phyloP scores from a whole-genome alignment of 2,797 vertebrate species.

The Hoplostethus atlanticus region DNA sequence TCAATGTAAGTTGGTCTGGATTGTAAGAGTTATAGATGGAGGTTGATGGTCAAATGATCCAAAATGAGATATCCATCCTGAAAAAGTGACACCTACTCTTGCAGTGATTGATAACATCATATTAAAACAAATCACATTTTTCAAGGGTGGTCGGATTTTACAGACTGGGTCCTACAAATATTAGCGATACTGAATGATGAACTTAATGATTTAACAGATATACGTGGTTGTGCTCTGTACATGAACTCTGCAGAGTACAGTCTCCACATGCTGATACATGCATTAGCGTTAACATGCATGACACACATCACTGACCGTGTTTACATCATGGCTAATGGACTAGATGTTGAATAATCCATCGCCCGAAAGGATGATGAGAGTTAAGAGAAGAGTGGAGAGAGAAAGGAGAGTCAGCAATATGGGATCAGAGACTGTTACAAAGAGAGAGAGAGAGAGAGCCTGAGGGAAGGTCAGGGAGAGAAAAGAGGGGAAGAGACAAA shows the following conservation, averaged over 20 bases:
- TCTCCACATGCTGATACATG: neutral
- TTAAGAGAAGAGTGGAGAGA: neutral
- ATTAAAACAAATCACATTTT: too few relatives aligned
- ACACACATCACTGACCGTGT: slow-evolving; percentile 17
- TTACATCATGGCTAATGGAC: slow-evolving; percentile 38
- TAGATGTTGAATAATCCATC: slow-evolving; percentile 48
- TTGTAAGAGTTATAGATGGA: too few relatives aligned
- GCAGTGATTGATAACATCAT: too few relatives aligned
- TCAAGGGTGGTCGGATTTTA: too few relatives aligned
- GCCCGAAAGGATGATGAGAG: neutral
- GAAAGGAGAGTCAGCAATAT: neutral
- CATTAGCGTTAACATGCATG: slow-evolving; percentile 20
- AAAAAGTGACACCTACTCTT: too few relatives aligned
- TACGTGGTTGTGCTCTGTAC: neutral
- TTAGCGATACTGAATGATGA: neutral
- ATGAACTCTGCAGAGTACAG: neutral
- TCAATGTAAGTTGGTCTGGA: too few relatives aligned
- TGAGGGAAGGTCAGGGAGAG: neutral
- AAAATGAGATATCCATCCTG: too few relatives aligned
- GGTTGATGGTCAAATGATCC: too few relatives aligned
- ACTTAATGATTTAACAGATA: neutral
- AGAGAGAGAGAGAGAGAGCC: neutral
- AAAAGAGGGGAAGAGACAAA: neutral
- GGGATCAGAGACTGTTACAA: neutral
- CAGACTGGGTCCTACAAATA: too few relatives aligned